Conservation (phyloP, 2,797 vertebrate species). For the Sebastes iracundus region DNA sequence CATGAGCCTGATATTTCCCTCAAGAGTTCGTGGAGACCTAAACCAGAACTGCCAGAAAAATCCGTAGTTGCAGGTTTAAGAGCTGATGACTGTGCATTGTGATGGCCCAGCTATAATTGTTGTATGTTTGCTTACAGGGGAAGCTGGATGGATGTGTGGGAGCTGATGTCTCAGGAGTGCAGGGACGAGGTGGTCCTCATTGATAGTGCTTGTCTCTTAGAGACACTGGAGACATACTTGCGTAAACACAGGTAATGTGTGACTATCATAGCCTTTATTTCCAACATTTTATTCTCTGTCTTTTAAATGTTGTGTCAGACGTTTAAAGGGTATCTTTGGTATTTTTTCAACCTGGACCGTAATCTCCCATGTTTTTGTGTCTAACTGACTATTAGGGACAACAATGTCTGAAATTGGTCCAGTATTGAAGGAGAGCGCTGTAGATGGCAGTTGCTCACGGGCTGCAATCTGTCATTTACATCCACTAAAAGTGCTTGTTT, state of each 20-base stretch:
- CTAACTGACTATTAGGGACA: too few relatives aligned
- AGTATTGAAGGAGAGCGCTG: too few relatives aligned
- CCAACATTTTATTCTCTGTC: not conserved
- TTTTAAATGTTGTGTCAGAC: not conserved
- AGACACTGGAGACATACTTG: slow-evolving; percentile 96
- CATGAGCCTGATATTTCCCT: not conserved
- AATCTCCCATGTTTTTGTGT: too few relatives aligned
- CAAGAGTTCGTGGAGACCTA: not conserved
- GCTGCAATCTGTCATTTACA: too few relatives aligned
- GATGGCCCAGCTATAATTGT: not conserved
- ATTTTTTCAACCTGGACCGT: too few relatives aligned
- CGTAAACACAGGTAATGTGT: slow-evolving; percentile 92
- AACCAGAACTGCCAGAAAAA: not conserved
- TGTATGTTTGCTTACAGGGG: slow-evolving; percentile 82
- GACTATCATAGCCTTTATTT: not conserved
- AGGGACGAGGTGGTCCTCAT: slow-evolving; percentile 97
- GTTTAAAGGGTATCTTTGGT: not conserved
- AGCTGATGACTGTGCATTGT: not conserved
- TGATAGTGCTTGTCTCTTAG: slow-evolving; percentile 92
- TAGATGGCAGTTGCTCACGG: too few relatives aligned
- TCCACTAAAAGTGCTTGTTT: too few relatives aligned
- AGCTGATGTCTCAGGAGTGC: slow-evolving; percentile 98
- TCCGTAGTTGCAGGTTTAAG: not conserved
- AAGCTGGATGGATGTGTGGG: slow-evolving; percentile 99
- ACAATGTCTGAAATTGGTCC: too few relatives aligned